These are phyloP conservation scores for Lophius piscatorius DNA, from an alignment of 2,113 vertebrate genomes.

Conservation along the genomic window DNA sequence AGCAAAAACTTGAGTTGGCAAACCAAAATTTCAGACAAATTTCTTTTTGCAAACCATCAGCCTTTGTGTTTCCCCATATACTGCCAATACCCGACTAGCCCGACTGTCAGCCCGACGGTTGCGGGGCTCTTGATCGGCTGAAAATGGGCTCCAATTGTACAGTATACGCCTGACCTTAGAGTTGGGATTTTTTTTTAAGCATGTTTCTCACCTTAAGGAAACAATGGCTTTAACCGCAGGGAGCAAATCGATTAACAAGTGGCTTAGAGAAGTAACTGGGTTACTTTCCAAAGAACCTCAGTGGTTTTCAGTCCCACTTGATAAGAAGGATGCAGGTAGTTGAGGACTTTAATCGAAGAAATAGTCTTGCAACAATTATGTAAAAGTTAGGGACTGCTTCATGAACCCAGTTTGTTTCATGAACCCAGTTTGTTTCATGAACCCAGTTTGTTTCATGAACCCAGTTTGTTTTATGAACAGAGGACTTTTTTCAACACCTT, in stretches of 20 bases:
- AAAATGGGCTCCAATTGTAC: no score
- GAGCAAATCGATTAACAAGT: slow-evolving; percentile 17
- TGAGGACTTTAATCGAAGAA: background rate
- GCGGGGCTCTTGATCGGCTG: no score
- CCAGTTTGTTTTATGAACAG: no score
- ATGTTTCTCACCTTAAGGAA: slow-evolving; percentile 21
- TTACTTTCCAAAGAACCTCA: slow-evolving; percentile 4
- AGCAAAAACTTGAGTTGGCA: no score
- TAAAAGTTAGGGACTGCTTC: background rate
- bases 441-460: background rate
- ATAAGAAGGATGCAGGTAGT: background rate
- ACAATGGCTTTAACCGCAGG: slow-evolving; percentile 11
- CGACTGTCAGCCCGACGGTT: no score
- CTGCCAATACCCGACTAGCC: no score
- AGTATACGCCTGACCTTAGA: no score
- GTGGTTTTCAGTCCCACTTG: background rate
- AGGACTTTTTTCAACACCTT: no score
- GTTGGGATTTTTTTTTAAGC: background rate
- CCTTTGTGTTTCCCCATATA: no score
- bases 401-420: slow-evolving; percentile 3
- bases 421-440: background rate
- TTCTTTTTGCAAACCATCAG: no score
- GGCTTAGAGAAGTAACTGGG: slow-evolving; percentile 7
- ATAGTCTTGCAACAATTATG: background rate
- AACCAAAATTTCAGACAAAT: no score